Evolutionary conservation across 2,888 invertebrate species (phyloP), one percentile per base, ranked within the genome.

Genomic region (Pharmacophagus antenor): DNA sequence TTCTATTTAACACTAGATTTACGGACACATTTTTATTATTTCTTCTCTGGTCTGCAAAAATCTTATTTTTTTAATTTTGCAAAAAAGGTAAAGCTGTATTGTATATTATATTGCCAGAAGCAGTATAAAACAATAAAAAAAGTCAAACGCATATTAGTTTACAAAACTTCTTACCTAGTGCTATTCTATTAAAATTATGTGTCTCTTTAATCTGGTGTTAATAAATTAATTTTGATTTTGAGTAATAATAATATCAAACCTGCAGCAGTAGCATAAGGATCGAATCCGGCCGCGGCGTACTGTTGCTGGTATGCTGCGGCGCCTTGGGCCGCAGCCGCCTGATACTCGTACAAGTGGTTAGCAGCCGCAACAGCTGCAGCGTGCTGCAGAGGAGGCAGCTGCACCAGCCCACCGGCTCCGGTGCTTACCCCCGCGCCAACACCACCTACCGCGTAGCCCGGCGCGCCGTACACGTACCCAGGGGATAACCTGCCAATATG

Each of bases 311-410:
- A 95, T 1, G 94, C 93, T 81, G 93, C 93, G 10, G 92, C 92
- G 6, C 93, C 92, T 46, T 95, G 95, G 2, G 95, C 95, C 3
- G 94, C 94, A 0, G 94, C 94, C 15, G 94, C 94, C 74, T 95
- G 95, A 83, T 96, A 95, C 87, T 95, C 95, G 78, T 95, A 95
- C 76, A 95, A 93, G 76, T 96, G 95, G 72, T 94, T 94, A n/a
- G 95, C 95, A 0, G 95, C 95, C 12, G 95, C 95, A 58, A 95
- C 92, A 0, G 95, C 95, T 8, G 95, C 95, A 0, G 95, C 95
- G 76, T 94, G 94, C 71, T 93, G 93, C 72, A 94, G 82, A 74
- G 94, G 94, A 25, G 93, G 94, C 70, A 94, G 85, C 69, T 94
- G 94, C 68, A 95, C 93, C 70, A 94, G 81, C 57, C 95, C 94